Base-by-base conservation (phyloP, 2,797 vertebrate species). In the Manis javanica region DNA sequence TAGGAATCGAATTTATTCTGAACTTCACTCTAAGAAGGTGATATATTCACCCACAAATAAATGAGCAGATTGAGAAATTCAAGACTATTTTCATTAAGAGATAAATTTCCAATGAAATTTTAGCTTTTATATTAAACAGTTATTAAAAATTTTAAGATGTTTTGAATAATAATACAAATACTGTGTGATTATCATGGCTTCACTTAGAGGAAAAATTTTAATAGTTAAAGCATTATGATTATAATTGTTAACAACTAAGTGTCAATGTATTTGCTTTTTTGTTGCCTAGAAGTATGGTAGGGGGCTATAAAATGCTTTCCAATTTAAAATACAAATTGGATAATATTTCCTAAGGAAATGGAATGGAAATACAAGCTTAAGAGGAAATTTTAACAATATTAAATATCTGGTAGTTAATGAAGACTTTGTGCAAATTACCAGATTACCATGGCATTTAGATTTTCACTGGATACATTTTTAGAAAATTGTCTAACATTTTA, bases 401-500 rank as follows among this genome's bases (percentile, higher is more conserved):
- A 34, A 68, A 68, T 85, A 81, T 75, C 15, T 91, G 39, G 19
- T 6, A 61, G 0, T 74, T 55, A 79, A 69, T 7, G 6, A 93
- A 78, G 26, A 39, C 7, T 79, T 49, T 85, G 5, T 64, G 86
- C 11, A 34, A 29, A 24, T n/a, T n/a, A 37, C 23, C 9, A 79
- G 85, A 69, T 93, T 57, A 63, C 26, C 42, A 15, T 59, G 16
- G 18, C n/a, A 64, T 59, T 68, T 84, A 61, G 46, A 83, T 63
- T 75, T 46, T 74, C 7, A 24, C 31, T 87, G 84, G 5, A 74
- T 81, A 26, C 1, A 31, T 42, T 94, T 91, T 82, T 14, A 95
- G 68, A 91, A 84, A 77, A 31, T 90, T 37, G 59, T 59, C 74
- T 79, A 79, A 66, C 5, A 77, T 91, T 95, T 79, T 71, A 91